phyloP scores from a whole-genome alignment of 2,797 vertebrate species.

The Anableps anableps region DNA sequence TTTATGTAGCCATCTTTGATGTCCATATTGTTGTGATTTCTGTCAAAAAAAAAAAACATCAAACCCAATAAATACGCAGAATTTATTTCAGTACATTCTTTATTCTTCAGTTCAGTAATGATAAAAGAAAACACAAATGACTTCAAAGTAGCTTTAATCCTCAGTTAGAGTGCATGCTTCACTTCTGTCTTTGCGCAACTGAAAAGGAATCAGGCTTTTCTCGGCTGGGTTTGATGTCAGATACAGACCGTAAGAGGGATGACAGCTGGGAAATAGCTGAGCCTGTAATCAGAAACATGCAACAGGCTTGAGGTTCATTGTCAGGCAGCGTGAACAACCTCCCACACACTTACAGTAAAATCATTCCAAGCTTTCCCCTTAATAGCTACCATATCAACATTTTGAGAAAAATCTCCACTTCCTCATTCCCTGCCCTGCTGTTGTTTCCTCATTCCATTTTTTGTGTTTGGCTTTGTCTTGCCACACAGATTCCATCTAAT shows the following conservation, averaged over 20 bases:
- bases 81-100: background rate
- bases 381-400: conserved; percentile 14
- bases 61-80: conserved; percentile 7
- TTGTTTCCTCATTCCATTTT: conserved; percentile 37
- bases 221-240: conserved; percentile 21
- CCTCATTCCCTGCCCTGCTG: conserved; percentile 19
- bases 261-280: conserved; percentile 51
- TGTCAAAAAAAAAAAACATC: conserved; percentile 5
- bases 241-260: conserved; percentile 20
- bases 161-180: background rate
- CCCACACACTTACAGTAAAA: conserved; percentile 37
- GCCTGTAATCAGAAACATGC: conserved; percentile 15
- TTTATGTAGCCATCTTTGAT: conserved; percentile 16
- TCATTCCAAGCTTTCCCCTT: conserved; percentile 17
- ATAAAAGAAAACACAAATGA: conserved; percentile 11
- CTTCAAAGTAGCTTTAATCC: conserved; percentile 1
- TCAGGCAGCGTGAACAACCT: conserved; percentile 19
- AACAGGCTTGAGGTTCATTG: conserved; percentile 15
- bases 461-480: conserved; percentile 14
- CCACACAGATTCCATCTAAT: conserved; percentile 20
- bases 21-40: conserved; percentile 8
- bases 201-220: conserved; percentile 33
- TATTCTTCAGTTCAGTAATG: background rate
- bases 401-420: conserved; percentile 19
- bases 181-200: conserved; percentile 21